Evolutionary conservation across 2,888 invertebrate genomes (phyloP), one percentile per base, ranked within the genome.

Genomic region (Graphium colonna): DNA sequence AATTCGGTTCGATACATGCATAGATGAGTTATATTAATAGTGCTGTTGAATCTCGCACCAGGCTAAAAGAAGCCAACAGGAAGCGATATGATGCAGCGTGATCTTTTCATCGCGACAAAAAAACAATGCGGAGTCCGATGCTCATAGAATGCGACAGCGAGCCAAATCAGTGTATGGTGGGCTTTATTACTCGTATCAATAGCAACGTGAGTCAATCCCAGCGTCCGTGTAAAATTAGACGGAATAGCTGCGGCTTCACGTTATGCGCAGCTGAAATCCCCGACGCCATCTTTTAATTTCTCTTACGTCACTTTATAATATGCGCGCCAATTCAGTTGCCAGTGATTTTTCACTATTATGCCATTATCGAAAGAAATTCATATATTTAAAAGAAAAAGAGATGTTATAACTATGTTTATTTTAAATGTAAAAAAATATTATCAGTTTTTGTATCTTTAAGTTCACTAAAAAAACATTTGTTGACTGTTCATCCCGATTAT

Each of bases 111-210:
- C 13, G 36, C 41, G 16, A 55, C 45, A 55, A 55, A 55, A 44
- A 33, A 46, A 55, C 41, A 42, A 45, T 26, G 10, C 17, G 16
- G 40, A 44, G 31, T 13, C 5, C 31, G 26, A 9, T 74, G 73
- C 73, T 76, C 73, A 71, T 71, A 65, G 73, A 69, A 74, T 67
- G 73, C 69, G 69, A 71, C 71, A 36, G 65, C 60, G 59, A 60
- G 59, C 58, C 69, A 63, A 79, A 79, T 80, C 79, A 75, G 60
- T 50, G 69, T 65, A 60, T 53, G 52, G 63, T 60, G 8, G 71
- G 73, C 73, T 73, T 76, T 75, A 79, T 73, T 75, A 72, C 74
- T 71, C 60, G 59, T 75, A 79, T 81, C 79, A 78, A 78, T 79
- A 76, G 73, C 70, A 67, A n/a, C 18, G 31, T 55, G 39, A 55